A percentile compares a stretch with the other conserved stretches of the same genome.
phyloP scores from a whole-genome alignment of 2,113 vertebrate species.

The Patagioenas fasciata region DNA sequence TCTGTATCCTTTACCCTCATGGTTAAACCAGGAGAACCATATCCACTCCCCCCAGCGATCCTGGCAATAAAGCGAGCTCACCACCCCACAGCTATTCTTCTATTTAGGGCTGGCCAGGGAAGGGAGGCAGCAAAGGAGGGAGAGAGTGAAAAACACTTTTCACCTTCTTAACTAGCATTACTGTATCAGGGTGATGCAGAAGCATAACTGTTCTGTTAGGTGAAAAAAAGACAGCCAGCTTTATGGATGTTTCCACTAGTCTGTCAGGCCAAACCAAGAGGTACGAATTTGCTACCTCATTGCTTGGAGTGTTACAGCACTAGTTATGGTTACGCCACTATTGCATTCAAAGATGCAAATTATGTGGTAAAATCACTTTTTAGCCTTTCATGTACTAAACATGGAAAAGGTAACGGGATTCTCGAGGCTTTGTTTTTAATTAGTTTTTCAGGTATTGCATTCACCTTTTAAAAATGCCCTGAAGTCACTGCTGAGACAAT shows the following conservation, averaged over 20 bases:
- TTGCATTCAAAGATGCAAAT: constrained; percentile 16
- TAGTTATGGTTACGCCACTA: not conserved
- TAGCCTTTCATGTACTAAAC: not conserved
- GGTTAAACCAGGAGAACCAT: not conserved
- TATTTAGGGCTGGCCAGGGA: not conserved
- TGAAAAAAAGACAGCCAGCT: not conserved
- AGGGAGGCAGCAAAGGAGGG: not conserved
- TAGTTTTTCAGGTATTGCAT: constrained; percentile 18
- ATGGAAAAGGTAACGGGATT: not conserved
- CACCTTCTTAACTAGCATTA: not conserved
- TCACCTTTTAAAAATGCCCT: constrained; percentile 40
- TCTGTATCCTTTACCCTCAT: not conserved
- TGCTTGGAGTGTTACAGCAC: not conserved
- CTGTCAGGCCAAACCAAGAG: not conserved
- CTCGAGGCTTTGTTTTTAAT: constrained; percentile 35
- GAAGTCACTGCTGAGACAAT: not conserved
- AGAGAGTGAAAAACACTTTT: not conserved
- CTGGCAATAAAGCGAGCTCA: not conserved
- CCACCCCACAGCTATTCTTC: not conserved
- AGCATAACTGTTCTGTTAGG: not conserved
- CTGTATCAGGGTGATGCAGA: not conserved
- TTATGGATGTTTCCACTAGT: not conserved
- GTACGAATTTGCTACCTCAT: not conserved
- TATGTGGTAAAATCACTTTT: constrained; percentile 19
- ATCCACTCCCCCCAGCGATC: not conserved